Evolutionary conservation across 2,888 invertebrate species (phyloP).

Genomic region (Drosophila mulleri): DNA sequence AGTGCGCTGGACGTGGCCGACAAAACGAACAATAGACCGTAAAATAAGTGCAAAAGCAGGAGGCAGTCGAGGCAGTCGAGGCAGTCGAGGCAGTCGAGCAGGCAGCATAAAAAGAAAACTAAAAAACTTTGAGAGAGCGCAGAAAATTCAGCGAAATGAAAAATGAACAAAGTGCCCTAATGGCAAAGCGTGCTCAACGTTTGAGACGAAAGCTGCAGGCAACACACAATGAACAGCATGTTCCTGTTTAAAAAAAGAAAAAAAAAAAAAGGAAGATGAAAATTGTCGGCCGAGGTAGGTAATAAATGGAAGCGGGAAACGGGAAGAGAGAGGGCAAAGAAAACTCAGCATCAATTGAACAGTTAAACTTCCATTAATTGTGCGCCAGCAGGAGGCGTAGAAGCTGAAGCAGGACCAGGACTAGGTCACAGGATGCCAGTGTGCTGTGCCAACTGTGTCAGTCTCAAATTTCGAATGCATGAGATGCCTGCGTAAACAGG

Average conservation of each 20-base stretch:
- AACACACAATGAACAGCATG: slow-evolving; percentile 65
- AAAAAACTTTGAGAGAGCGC: slow-evolving; percentile 69
- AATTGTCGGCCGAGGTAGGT: slow-evolving; percentile 21
- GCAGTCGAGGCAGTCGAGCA: slow-evolving; percentile 21
- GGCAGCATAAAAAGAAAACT: slow-evolving; percentile 60
- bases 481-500: slow-evolving; percentile 69
- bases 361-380: slow-evolving; percentile 83
- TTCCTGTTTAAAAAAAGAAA: slow-evolving; percentile 62
- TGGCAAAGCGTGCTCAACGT: slow-evolving; percentile 53
- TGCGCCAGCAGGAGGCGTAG: slow-evolving; percentile 51
- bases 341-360: slow-evolving; percentile 79
- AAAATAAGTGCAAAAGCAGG: slow-evolving; percentile 82
- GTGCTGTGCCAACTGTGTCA: slow-evolving; percentile 66
- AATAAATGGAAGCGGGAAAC: slow-evolving; percentile 18
- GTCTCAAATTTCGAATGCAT: slow-evolving; percentile 74
- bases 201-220: slow-evolving; percentile 4
- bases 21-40: slow-evolving; percentile 82
- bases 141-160: slow-evolving; percentile 80
- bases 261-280: not conserved
- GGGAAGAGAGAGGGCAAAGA: slow-evolving; percentile 37
- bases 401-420: slow-evolving; percentile 2
- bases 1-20: slow-evolving; percentile 74
- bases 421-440: slow-evolving; percentile 9
- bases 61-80: slow-evolving; percentile 18
- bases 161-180: slow-evolving; percentile 81